These are phyloP conservation scores for Ericerus pela DNA, from an alignment of 1,140 invertebrate genomes.

Conservation along the genomic window DNA sequence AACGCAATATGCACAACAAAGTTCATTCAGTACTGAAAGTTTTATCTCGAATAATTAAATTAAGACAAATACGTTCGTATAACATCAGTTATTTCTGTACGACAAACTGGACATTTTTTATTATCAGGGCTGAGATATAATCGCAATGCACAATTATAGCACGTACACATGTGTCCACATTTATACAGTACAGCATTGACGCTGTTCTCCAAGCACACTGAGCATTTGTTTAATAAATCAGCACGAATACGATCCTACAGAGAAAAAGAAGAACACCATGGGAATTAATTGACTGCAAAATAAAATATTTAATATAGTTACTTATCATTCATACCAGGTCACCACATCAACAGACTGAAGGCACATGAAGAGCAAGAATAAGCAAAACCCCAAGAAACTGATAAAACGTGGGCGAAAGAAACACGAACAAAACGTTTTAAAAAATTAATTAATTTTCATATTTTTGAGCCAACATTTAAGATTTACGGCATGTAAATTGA, in stretches of 20 bases:
- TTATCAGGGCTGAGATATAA: constrained; percentile 62
- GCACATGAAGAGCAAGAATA: neutral
- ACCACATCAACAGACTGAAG: neutral
- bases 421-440: too few species aligned
- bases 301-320: neutral
- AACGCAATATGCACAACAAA: too few species aligned
- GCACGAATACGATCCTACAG: neutral
- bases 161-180: constrained; percentile 99
- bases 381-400: too few species aligned
- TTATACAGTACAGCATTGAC: constrained; percentile 89
- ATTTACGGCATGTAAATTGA: too few species aligned
- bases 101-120: constrained; percentile 84
- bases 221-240: constrained; percentile 44
- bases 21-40: too few species aligned
- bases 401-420: too few species aligned
- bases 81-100: constrained; percentile 85
- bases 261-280: neutral
- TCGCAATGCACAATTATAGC: constrained; percentile 81
- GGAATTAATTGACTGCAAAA: neutral
- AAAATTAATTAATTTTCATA: too few species aligned
- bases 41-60: too few species aligned
- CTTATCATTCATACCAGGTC: neutral
- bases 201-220: constrained; percentile 82
- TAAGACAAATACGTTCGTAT: constrained; percentile 61
- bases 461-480: too few species aligned